These are phyloP conservation scores for Otus scops DNA, from an alignment of 2,797 vertebrate species.

Conservation along the genomic window DNA sequence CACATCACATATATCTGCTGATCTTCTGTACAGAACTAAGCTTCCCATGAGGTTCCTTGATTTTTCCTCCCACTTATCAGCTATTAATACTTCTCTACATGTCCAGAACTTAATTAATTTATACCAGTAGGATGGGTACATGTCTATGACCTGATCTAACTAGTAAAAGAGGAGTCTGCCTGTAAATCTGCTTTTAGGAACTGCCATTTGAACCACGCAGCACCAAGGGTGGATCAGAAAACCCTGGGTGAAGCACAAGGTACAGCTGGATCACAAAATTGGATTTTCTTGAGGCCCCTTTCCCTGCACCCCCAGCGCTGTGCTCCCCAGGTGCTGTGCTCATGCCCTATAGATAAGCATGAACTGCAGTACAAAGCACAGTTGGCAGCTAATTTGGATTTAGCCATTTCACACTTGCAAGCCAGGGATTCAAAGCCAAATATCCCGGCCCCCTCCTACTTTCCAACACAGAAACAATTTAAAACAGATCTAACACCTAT, in stretches of 20 bases:
- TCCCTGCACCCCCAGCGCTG: neutral
- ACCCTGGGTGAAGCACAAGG: neutral
- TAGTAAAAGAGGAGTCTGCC: neutral
- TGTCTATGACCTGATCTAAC: neutral
- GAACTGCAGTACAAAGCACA: slow-evolving; percentile 25
- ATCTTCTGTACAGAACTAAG: neutral
- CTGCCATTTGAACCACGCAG: neutral
- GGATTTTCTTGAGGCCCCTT: neutral
- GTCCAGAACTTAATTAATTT: neutral
- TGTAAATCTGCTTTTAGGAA: neutral
- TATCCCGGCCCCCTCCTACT: slow-evolving; percentile 5
- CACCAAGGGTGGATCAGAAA: neutral
- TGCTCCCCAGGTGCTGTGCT: neutral
- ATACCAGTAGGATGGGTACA: too few species aligned
- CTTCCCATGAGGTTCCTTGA: neutral
- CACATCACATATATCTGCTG: neutral
- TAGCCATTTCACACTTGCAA: slow-evolving; percentile 56
- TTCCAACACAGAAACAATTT: slow-evolving; percentile 53
- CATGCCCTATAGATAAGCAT: neutral
- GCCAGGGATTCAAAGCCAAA: slow-evolving; percentile 45
- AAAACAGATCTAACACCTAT: slow-evolving; percentile 63
- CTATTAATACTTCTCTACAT: neutral
- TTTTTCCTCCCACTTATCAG: neutral
- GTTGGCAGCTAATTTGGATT: slow-evolving; percentile 51
- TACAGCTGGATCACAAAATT: neutral